Base-by-base conservation (phyloP, 2,797 vertebrate genomes). In the Phrynocephalus forsythii region DNA sequence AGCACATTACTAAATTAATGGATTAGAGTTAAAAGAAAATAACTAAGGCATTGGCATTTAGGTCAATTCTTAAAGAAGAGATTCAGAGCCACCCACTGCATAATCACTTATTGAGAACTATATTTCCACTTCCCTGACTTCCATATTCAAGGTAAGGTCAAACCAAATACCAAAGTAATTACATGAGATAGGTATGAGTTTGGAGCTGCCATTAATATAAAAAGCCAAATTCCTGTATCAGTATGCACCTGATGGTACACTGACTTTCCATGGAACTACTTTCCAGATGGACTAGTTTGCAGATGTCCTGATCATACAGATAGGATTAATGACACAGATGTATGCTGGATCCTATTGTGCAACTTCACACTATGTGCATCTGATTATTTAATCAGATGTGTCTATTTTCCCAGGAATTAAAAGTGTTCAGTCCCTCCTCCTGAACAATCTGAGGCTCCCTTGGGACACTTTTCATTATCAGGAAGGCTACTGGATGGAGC, bases 1-100 rank as follows among this genome's bases (percentile, higher is more conserved):
- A 75, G n/a, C 18, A 72, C 48, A 71, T 83, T 79, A 52, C 9
- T 26, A 75, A 79, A 86, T 67, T 63, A 86, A 87, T 86, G 50
- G 79, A 52, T 89, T 85, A 67, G 50, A 28, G 20, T 80, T 75
- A 80, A 77, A 72, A 79, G 76, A 48, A 80, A 87, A 44, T 72
- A 44, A 44, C 38, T 44, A 78, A 50, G 22, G 16, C 50, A 52
- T 76, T 75, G 68, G 33, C 60, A 79, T 60, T 85, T 79, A 30
- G 66, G 52, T 85, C 66, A 1, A 15, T 79, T 79, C 33, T 56
- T 52, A 80, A 28, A 30, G 38, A 44, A 73, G 66, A 73, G 30
- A 56, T 8, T 3, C 2, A 26, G 0, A 85, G 86, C 85, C 69
- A 71, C 69, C 18, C 71, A 38, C 26, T 83, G 28, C 33, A 79